Conservation (phyloP, 2,113 vertebrate species). For the Aegotheles bennettii region DNA sequence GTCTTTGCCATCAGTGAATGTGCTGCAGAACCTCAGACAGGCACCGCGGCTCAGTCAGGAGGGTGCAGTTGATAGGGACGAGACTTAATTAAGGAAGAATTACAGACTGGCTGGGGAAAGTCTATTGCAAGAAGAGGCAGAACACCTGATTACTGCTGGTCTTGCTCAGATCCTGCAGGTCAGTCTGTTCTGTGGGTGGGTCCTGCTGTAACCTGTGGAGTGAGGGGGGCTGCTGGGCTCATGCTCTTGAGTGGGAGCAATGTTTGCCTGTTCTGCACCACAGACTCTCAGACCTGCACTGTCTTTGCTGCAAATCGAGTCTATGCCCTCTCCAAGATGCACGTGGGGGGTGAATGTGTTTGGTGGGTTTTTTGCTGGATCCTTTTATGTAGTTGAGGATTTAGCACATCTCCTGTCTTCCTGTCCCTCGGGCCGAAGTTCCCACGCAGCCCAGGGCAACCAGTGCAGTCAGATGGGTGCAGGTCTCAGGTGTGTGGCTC, state of each 20-base stretch:
- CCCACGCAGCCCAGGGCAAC: background rate
- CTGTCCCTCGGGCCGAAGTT: background rate
- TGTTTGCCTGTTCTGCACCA: too few species aligned
- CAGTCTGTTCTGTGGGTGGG: background rate
- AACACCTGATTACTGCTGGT: fast-evolving
- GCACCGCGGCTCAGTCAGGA: background rate
- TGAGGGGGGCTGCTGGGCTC: background rate
- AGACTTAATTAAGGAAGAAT: background rate
- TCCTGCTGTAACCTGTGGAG: background rate
- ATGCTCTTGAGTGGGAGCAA: too few species aligned
- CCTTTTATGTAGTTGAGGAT: background rate
- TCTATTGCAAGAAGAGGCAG: background rate
- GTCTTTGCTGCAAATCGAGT: background rate
- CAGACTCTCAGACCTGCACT: background rate
- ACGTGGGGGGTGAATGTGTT: background rate
- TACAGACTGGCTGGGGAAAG: background rate
- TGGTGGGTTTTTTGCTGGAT: background rate
- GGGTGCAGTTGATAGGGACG: fast-evolving
- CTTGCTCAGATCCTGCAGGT: background rate
- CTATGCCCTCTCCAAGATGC: background rate
- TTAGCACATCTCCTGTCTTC: background rate
- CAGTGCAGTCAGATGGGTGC: background rate
- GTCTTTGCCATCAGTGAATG: background rate
- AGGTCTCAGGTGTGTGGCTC: fast-evolving
- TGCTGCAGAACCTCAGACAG: background rate